These are phyloP conservation scores for Zosterops hypoxanthus DNA, from an alignment of 2,113 vertebrate species.

Conservation along the genomic window DNA sequence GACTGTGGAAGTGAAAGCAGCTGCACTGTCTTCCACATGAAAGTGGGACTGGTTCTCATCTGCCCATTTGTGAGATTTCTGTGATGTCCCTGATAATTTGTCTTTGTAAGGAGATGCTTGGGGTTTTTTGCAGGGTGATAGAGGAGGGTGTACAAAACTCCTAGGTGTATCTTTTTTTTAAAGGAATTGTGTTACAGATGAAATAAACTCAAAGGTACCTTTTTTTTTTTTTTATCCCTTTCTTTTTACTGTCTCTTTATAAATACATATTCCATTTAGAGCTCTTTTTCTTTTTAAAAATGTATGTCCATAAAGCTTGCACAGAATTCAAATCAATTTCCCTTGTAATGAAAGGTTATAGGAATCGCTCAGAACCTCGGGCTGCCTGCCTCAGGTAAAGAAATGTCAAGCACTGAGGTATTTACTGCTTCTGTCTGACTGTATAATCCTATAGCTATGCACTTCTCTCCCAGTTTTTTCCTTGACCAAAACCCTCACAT, in stretches of 20 bases:
- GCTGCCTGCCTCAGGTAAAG: neutral
- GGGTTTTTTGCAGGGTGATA: rapidly evolving
- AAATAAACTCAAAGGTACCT: neutral
- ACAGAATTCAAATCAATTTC: neutral
- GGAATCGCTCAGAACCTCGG: neutral
- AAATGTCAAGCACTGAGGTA: neutral
- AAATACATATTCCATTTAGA: neutral
- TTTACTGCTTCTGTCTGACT: neutral
- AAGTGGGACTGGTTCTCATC: neutral
- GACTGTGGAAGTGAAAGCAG: neutral
- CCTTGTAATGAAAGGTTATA: neutral
- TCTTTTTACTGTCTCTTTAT: neutral
- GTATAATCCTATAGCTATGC: neutral
- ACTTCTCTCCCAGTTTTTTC: neutral
- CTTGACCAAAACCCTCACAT: neutral
- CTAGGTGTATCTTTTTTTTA: neutral
- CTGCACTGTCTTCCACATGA: neutral
- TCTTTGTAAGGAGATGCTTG: neutral
- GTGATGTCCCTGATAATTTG: neutral
- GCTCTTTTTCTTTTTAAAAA: neutral
- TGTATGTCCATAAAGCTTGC: neutral
- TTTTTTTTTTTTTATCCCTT: neutral
- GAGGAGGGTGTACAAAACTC: neutral
- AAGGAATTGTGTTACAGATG: neutral
- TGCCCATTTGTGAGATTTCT: neutral